A percentile compares a stretch with the other conserved stretches of the same genome.
phyloP scores from a whole-genome alignment of 2,797 vertebrate genomes.

The Oceanodroma leucorhoa region DNA sequence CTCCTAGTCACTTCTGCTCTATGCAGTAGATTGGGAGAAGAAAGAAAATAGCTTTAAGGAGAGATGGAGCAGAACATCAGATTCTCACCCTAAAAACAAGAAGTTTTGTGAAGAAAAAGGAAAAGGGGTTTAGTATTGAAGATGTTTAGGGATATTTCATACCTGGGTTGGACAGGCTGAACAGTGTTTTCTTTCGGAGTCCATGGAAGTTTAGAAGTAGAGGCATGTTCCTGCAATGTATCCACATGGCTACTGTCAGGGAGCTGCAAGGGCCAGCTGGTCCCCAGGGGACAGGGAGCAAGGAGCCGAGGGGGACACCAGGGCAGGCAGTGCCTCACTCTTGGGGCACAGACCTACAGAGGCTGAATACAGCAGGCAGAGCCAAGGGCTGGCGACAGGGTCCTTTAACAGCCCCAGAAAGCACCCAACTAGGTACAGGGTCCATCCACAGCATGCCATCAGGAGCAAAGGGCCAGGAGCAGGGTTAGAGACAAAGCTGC shows the following conservation, averaged over 20 bases:
- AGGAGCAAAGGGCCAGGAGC: not conserved
- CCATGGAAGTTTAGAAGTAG: not conserved
- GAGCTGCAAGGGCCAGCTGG: not conserved
- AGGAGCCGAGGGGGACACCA: not conserved
- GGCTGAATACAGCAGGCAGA: not conserved
- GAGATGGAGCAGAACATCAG: not conserved
- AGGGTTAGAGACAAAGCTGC: not conserved
- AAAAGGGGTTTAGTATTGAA: not conserved
- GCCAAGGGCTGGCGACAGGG: accelerated
- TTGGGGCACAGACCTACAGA: not conserved
- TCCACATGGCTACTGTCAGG: not conserved
- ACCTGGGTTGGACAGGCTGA: not conserved
- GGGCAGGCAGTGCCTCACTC: not conserved
- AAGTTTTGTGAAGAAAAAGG: not conserved
- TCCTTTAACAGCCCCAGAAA: not conserved
- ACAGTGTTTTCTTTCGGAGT: not conserved
- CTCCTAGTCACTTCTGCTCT: not conserved
- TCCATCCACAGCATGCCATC: accelerated
- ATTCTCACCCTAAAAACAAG: not conserved
- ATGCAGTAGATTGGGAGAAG: not conserved
- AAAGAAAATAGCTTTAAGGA: not conserved
- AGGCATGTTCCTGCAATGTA: accelerated
- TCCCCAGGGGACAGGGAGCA: not conserved
- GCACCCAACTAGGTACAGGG: accelerated
- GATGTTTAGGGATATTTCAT: not conserved